phyloP scores from a whole-genome alignment of 1,140 invertebrate genomes.

The Orchesella cincta region DNA sequence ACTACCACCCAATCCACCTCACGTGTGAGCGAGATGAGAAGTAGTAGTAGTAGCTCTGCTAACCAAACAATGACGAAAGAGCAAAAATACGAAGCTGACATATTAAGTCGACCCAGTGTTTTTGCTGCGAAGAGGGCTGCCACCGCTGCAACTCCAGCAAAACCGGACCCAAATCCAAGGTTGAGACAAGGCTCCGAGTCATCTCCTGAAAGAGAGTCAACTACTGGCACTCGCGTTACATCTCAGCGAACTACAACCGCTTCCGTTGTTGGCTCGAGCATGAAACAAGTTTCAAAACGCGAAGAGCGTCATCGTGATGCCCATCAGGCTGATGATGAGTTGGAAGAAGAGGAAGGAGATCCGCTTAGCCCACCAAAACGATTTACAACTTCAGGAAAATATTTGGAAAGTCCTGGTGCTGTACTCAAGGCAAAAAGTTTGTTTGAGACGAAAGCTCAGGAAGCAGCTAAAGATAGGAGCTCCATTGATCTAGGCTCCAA shows the following conservation, averaged over 20 bases:
- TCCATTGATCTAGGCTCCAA: slow-evolving; percentile 18
- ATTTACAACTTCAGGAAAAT: slow-evolving; percentile 53
- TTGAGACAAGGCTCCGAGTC: slow-evolving; percentile 26
- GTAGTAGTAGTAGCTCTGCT: neutral
- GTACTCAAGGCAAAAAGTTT: slow-evolving; percentile 67
- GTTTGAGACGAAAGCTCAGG: slow-evolving; percentile 63
- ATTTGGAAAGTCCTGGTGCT: slow-evolving; percentile 60
- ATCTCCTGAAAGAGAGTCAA: slow-evolving; percentile 33
- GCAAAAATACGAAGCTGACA: slow-evolving; percentile 46
- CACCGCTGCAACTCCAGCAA: neutral
- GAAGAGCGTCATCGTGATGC: neutral
- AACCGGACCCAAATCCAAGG: slow-evolving; percentile 38
- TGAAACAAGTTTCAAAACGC: neutral
- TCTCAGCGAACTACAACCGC: neutral
- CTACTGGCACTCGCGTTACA: neutral
- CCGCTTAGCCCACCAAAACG: slow-evolving; percentile 48
- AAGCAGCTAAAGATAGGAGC: slow-evolving; percentile 30
- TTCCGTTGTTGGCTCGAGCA: neutral
- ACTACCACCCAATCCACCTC: neutral
- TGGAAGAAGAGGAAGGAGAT: slow-evolving; percentile 40
- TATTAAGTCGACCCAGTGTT: slow-evolving; percentile 43
- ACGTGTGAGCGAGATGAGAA: neutral
- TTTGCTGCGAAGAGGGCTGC: slow-evolving; percentile 33
- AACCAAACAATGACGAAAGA: slow-evolving; percentile 28
- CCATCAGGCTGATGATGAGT: slow-evolving; percentile 9